Evolutionary conservation across 1,140 invertebrate genomes (phyloP), one percentile per base, ranked within the genome.

Genomic region (Artemia franciscana): DNA sequence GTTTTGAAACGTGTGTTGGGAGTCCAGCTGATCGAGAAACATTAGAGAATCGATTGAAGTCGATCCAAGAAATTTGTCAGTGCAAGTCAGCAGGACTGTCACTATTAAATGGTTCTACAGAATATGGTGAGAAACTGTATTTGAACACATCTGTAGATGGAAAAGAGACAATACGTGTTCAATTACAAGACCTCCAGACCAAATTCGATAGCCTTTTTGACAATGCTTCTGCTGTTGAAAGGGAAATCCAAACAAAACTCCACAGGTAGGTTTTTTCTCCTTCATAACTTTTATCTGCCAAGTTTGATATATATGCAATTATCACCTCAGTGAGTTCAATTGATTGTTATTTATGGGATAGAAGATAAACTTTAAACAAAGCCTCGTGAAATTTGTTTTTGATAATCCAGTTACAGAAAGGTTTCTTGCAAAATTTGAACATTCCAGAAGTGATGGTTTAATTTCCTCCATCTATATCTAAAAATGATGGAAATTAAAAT

Each of bases 71-170:
- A 62, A 73, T 94, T 12, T 69, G 90, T 4, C 77, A 80, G n/a
- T 83, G 88, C 68, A 82, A 89, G 68, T 79, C 85, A 12, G 81
- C 80, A 59, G 84, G 85, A 2, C 82, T 81, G 1, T 76, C 84
- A 25, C 74, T 91, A 15, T 75, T 95, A 0, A 92, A 90, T 68
- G 83, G 82, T 65, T 85, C 86, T 4, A 79, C 88, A 12, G 91
- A 95, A 71, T 72, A 84, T 60, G 91, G 90, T 56, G 91, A 95
- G 70, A 88, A 87, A 69, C 74, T 91, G 25, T 92, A 91, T 70
- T 76, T 85, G 1, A 85, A 83, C 12, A 94, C 90, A 1, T 85
- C 88, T 12, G 76, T 79, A 2, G 89, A 93, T 66, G 92, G 91
- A 2, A 79, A 87, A 68, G 90, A 95, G 69, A 80, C 83, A 0